Percentiles rank a stretch among this genome's conserved stretches.
These are phyloP conservation scores for Ophonus ardosiacus DNA, from an alignment of 2,888 invertebrate genomes.

Conservation along the genomic window DNA sequence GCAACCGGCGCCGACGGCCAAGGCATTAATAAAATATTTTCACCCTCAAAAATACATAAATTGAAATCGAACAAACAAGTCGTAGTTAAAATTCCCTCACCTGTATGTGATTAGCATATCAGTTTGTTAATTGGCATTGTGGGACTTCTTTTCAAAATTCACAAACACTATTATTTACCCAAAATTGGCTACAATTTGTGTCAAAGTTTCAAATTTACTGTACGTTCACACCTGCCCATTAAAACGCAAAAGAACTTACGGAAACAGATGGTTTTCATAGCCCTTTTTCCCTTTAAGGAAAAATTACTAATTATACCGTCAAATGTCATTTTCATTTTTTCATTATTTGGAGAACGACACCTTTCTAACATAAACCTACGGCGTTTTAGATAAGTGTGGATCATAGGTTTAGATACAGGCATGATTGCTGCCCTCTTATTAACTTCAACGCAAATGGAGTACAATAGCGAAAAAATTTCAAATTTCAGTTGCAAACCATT, in stretches of 20 bases:
- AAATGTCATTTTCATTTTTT: not conserved
- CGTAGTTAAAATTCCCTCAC: not conserved
- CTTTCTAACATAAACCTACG: no score
- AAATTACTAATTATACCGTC: not conserved
- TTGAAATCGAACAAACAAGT: not conserved
- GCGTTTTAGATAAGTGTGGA: no score
- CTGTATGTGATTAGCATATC: not conserved
- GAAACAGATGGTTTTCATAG: not conserved
- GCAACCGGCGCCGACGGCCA: no score
- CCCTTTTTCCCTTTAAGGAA: not conserved
- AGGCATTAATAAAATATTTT: no score
- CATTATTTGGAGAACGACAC: no score
- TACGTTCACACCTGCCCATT: not conserved
- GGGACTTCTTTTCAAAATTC: not conserved
- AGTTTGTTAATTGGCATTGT: not conserved
- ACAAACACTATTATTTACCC: not conserved
- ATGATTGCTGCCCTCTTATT: no score
- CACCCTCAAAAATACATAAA: no score
- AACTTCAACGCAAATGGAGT: no score
- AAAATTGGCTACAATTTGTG: not conserved
- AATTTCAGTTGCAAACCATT: no score
- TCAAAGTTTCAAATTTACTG: not conserved
- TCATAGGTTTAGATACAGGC: no score
- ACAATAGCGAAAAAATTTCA: no score
- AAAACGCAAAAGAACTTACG: not conserved